A percentile compares a stretch with the other conserved stretches of the same genome.
phyloP scores from a whole-genome alignment of 2,888 invertebrate genomes.

The Agrotis clavis region DNA sequence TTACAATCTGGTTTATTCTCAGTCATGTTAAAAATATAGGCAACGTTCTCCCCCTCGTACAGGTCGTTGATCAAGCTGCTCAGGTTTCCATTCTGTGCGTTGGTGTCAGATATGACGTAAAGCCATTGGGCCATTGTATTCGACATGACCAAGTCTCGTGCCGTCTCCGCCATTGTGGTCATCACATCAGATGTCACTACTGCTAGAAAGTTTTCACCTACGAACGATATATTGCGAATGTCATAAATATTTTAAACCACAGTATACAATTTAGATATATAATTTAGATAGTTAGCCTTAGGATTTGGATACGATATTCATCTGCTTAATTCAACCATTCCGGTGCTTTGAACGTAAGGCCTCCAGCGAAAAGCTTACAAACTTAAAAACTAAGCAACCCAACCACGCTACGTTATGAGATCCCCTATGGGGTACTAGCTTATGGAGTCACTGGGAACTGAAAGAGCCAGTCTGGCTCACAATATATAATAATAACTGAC shows the following conservation, averaged over 20 bases:
- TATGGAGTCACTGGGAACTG: too few relatives aligned
- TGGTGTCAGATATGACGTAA: slow-evolving; percentile 93
- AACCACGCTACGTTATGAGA: too few relatives aligned
- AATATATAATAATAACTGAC: slow-evolving; percentile 64
- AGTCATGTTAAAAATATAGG: slow-evolving; percentile 94
- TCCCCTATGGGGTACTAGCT: too few relatives aligned
- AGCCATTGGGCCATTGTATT: slow-evolving; percentile 95
- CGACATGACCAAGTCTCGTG: slow-evolving; percentile 92
- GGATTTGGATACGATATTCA: too few relatives aligned
- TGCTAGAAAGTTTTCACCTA: slow-evolving; percentile 92
- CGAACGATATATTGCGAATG: slow-evolving; percentile 38
- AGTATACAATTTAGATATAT: background rate
- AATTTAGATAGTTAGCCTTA: too few relatives aligned
- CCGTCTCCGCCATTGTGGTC: slow-evolving; percentile 93
- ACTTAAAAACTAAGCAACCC: too few relatives aligned
- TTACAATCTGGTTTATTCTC: slow-evolving; percentile 87
- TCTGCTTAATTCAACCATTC: too few relatives aligned
- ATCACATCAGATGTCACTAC: slow-evolving; percentile 92
- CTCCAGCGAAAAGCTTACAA: too few relatives aligned
- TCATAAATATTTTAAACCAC: background rate
- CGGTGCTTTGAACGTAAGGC: too few relatives aligned
- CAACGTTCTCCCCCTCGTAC: slow-evolving; percentile 95
- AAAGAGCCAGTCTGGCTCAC: too few relatives aligned
- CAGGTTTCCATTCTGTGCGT: slow-evolving; percentile 87
- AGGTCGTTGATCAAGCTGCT: slow-evolving; percentile 91